A percentile compares a stretch with the other conserved stretches of the same genome.
phyloP scores from a whole-genome alignment of 2,113 vertebrate genomes.

The Columba livia region DNA sequence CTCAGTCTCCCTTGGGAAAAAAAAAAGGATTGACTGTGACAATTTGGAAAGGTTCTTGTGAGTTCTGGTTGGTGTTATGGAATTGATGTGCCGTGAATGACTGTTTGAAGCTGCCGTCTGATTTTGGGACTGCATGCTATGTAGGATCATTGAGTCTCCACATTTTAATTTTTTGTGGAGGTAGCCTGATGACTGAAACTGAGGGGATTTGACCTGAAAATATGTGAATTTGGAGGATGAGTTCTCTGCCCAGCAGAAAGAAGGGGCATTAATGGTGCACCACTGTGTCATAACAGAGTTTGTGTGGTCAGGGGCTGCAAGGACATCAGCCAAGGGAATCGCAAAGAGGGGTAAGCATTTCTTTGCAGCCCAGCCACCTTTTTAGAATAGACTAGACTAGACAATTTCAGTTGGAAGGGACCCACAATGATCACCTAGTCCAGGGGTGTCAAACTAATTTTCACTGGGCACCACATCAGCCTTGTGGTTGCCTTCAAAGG shows the following conservation, averaged over 20 bases:
- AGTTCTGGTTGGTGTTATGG: not conserved
- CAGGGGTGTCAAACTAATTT: too few species aligned
- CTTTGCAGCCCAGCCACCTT: not conserved
- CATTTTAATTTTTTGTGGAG: not conserved
- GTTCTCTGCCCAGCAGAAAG: not conserved
- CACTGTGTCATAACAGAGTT: not conserved
- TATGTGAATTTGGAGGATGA: not conserved
- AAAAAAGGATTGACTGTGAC: not conserved
- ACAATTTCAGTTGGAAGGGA: not conserved
- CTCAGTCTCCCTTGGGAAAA: not conserved
- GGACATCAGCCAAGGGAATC: not conserved
- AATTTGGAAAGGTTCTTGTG: not conserved
- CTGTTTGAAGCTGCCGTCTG: not conserved
- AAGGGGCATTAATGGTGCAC: not conserved
- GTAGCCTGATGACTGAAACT: not conserved
- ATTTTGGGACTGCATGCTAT: not conserved
- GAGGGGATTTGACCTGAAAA: not conserved
- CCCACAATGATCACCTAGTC: not conserved
- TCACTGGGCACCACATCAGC: too few species aligned
- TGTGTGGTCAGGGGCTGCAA: not conserved
- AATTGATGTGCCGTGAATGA: not conserved
- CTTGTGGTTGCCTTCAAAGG: too few species aligned
- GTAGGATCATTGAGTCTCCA: accelerated
- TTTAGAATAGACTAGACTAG: not conserved
- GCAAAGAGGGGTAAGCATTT: not conserved